A percentile compares a stretch with the other conserved stretches of the same genome.
Conservation (phyloP, 2,888 invertebrate genomes). For the Cheilosia vernalis region DNA sequence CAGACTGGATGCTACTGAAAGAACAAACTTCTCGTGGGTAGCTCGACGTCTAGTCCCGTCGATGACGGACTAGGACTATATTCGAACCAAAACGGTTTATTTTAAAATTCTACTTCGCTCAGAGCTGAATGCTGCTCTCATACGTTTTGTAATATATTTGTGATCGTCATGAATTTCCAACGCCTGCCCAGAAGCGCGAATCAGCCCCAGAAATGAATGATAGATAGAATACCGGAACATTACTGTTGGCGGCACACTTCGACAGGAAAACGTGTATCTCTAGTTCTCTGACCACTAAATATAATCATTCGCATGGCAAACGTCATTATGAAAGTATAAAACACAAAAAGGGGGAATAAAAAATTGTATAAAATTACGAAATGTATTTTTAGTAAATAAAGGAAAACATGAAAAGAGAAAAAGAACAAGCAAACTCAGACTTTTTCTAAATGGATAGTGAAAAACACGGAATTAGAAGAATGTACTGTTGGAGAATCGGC, state of each 20-base stretch:
- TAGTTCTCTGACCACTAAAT: slow-evolving; percentile 21
- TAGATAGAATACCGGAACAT: slow-evolving; percentile 29
- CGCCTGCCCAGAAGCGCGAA: slow-evolving; percentile 62
- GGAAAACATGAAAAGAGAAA: slow-evolving; percentile 26
- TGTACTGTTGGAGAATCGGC: slow-evolving; percentile 15
- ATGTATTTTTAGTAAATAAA: slow-evolving; percentile 71
- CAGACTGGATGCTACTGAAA: slow-evolving; percentile 54
- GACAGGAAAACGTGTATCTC: slow-evolving; percentile 16
- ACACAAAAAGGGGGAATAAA: slow-evolving; percentile 2
- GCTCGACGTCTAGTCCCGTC: slow-evolving; percentile 16
- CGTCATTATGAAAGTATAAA: slow-evolving; percentile 68
- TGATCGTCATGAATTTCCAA: slow-evolving; percentile 71
- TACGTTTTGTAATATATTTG: slow-evolving; percentile 21
- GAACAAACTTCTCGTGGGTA: slow-evolving; percentile 11
- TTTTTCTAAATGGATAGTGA: slow-evolving; percentile 19
- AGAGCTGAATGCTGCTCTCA: slow-evolving; percentile 10
- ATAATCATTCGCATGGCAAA: slow-evolving; percentile 44
- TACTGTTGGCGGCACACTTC: slow-evolving; percentile 32
- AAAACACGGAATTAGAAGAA: slow-evolving; percentile 1
- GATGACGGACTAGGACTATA: slow-evolving; percentile 55
- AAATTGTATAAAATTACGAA: slow-evolving; percentile 69
- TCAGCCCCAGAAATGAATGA: slow-evolving; percentile 41
- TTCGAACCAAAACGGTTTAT: slow-evolving; percentile 44
- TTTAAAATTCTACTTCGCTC: slow-evolving; percentile 51
- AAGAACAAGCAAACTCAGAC: slow-evolving; percentile 34